Evolutionary conservation across 1,140 invertebrate genomes (phyloP).

Genomic region (Dendroctonus ponderosae): DNA sequence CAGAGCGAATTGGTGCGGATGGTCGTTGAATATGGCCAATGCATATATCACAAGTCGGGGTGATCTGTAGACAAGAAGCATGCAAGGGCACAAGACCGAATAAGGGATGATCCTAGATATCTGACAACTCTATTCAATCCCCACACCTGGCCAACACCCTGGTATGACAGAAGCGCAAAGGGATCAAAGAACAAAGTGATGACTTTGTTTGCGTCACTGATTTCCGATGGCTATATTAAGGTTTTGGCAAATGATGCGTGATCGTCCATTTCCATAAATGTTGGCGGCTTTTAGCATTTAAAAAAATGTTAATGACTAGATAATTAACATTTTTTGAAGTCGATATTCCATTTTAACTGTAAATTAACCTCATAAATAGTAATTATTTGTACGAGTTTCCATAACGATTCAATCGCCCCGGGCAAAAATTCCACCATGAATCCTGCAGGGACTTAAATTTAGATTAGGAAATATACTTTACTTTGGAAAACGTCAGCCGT

Average conservation of each 20-base stretch:
- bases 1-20: neutral
- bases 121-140: conserved; percentile 36
- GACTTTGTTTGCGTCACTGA: conserved; percentile 37
- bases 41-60: conserved; percentile 10
- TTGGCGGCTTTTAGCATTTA: neutral
- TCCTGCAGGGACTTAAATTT: neutral
- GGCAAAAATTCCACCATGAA: neutral
- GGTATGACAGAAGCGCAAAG: conserved; percentile 1
- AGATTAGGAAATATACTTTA: neutral
- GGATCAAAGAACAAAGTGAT: conserved; percentile 31
- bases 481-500: neutral
- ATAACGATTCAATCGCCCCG: neutral
- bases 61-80: conserved; percentile 32
- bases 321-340: neutral
- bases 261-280: neutral
- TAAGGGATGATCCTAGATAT: conserved; percentile 37
- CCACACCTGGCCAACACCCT: conserved; percentile 27
- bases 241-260: conserved; percentile 31
- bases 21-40: neutral
- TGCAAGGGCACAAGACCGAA: conserved; percentile 26
- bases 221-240: conserved; percentile 36
- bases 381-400: neutral
- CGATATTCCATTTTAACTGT: too few species aligned
- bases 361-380: neutral
- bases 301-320: neutral